Evolutionary conservation across 2,888 invertebrate genomes (phyloP), one percentile per base, ranked within the genome.

Genomic region (Hemithea aestivaria): DNA sequence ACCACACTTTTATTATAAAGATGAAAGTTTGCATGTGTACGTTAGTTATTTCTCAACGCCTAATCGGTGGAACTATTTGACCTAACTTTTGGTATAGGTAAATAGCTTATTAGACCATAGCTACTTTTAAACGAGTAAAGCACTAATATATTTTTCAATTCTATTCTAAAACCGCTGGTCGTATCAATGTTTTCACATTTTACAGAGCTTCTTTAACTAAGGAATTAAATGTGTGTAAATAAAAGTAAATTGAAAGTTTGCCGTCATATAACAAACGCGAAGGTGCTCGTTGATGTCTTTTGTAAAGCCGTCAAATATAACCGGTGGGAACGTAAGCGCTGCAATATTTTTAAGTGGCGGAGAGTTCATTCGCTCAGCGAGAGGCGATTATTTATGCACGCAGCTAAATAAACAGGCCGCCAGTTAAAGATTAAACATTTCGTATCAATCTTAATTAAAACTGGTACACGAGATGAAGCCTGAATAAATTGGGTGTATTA

Each of bases 371-470:
- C 61, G 62, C 64, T 51, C 40, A 48, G 56, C 56, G 62, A 65
- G 55, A 53, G 56, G 53, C 56, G 58, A 21, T 67, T 69, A 66
- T 56, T 44, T 36, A 48, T 48, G 26, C 33, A 38, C 27, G 28
- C 33, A 35, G 32, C 33, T 28, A 49, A 49, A 43, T 37, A 53
- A 53, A 66, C 56, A 56, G 64, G 28, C 7, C 33, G 22, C 33
- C 41, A 33, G 41, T 42, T 63, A 62, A 68, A 65, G 64, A 71
- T 62, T 58, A 58, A 70, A 69, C 63, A 63, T 63, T 68, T 65
- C 61, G 62, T 67, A 82, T 83, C 80, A 80, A 81, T 83, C 82
- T 83, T 82, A 83, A 84, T 84, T 82, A 83, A 82, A 73, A 69
- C 70, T 51, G 53, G 59, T 57, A 53, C 64, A 57, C 56, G 62